Conservation (phyloP, 2,888 invertebrate genomes). For the Nebria salina region DNA sequence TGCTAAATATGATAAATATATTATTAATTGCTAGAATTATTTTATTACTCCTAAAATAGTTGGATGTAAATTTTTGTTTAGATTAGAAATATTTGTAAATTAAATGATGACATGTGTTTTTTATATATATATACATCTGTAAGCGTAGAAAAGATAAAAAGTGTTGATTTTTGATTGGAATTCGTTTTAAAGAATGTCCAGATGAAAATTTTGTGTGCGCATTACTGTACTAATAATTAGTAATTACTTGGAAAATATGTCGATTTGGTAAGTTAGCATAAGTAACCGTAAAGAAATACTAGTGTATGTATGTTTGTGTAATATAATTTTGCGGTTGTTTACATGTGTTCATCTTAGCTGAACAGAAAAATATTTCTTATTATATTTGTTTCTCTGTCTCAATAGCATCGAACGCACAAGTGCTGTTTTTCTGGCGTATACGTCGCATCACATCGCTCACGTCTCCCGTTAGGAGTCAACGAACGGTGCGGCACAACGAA, state of each 20-base stretch:
- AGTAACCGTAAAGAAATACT: background rate
- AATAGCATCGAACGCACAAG: background rate
- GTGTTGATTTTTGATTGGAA: too few relatives aligned
- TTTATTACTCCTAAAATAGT: too few relatives aligned
- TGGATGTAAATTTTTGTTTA: too few relatives aligned
- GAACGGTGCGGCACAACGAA: slow-evolving; percentile 25
- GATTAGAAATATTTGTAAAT: too few relatives aligned
- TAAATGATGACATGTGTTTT: too few relatives aligned
- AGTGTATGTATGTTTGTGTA: background rate
- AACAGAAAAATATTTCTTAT: background rate
- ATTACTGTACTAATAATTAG: too few relatives aligned
- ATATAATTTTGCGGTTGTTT: background rate
- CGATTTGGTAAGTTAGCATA: background rate
- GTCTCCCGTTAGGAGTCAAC: slow-evolving; percentile 45
- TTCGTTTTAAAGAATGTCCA: too few relatives aligned
- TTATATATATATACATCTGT: too few relatives aligned
- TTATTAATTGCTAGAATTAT: too few relatives aligned
- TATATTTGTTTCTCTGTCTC: background rate
- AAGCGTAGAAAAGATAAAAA: too few relatives aligned
- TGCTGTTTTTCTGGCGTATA: background rate
- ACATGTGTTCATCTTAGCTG: background rate
- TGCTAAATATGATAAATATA: too few relatives aligned
- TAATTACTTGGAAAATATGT: background rate
- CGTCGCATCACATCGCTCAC: slow-evolving; percentile 9
- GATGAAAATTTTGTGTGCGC: too few relatives aligned